A percentile compares a stretch with the other conserved stretches of the same genome.
Conservation (phyloP, 2,888 invertebrate species). For the Drosophila leonis region DNA sequence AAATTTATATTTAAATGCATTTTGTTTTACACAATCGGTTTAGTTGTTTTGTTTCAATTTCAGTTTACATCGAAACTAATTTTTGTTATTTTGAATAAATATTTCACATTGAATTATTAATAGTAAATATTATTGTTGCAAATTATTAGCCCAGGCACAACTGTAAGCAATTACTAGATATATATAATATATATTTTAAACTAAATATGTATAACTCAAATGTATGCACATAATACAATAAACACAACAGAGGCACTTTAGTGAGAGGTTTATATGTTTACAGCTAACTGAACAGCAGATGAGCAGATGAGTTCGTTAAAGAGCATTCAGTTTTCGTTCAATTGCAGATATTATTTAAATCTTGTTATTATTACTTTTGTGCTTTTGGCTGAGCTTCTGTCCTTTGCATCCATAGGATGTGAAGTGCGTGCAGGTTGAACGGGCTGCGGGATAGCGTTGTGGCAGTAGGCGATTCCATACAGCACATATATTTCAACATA, state of each 20-base stretch:
- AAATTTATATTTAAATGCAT: constrained; percentile 32
- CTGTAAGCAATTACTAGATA: not conserved
- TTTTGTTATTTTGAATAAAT: constrained; percentile 8
- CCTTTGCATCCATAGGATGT: constrained; percentile 4
- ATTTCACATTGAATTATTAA: constrained; percentile 8
- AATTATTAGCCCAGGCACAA: not conserved
- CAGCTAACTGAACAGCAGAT: not conserved
- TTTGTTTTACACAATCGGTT: constrained; percentile 23
- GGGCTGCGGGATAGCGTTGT: not conserved
- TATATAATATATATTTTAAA: not conserved
- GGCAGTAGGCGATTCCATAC: constrained; percentile 9
- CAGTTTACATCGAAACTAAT: constrained; percentile 18
- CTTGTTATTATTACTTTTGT: constrained; percentile 26
- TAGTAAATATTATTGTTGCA: constrained; percentile 1
- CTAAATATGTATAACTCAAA: not conserved
- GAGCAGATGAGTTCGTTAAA: not conserved
- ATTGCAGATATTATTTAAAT: constrained; percentile 4
- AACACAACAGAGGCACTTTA: too few relatives aligned
- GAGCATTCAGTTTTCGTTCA: constrained; percentile 21
- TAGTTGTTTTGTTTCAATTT: constrained; percentile 8
- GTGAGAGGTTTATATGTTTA: not conserved
- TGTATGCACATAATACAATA: not conserved
- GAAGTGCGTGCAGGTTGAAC: constrained; percentile 36
- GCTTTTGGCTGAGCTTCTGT: constrained; percentile 2
- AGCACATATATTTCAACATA: constrained; percentile 47